Percentiles rank a stretch among this genome's conserved stretches.
Evolutionary conservation across 2,888 invertebrate genomes (phyloP).

Genomic region (Macaria notata): DNA sequence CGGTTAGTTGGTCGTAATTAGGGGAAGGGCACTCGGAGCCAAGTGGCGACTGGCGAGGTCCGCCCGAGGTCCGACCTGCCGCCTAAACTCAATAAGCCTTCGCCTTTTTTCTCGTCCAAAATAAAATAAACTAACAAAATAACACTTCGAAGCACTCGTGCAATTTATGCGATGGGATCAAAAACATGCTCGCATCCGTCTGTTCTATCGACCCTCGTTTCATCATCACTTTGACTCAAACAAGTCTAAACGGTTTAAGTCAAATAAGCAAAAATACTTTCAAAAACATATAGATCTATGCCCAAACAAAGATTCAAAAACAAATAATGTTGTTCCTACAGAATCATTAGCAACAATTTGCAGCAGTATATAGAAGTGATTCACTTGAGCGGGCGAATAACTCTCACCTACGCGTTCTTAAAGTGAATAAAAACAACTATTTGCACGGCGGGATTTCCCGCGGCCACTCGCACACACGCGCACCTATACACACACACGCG

Average conservation of each 20-base stretch:
- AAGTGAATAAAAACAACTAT: conserved; percentile 35
- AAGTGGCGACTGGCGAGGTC: conserved; percentile 20
- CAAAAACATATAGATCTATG: too few species aligned
- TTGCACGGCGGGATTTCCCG: conserved; percentile 66
- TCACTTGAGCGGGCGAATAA: conserved; percentile 13
- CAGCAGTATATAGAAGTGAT: too few species aligned
- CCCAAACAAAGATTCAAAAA: too few species aligned
- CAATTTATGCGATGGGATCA: too few species aligned
- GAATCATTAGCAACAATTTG: too few species aligned
- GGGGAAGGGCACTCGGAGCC: conserved; percentile 27
- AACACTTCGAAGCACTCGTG: too few species aligned
- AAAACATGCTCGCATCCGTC: too few species aligned
- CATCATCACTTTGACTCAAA: too few species aligned
- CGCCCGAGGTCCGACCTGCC: conserved; percentile 19
- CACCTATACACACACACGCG: conserved; percentile 23
- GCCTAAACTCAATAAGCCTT: conserved; percentile 13
- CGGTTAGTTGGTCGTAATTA: conserved; percentile 37
- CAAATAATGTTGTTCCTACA: too few species aligned
- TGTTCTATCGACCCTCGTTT: too few species aligned
- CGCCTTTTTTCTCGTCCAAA: conserved; percentile 8
- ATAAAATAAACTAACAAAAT: conserved; percentile 2
- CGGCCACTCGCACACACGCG: conserved; percentile 26
- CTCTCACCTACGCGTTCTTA: conserved; percentile 36
- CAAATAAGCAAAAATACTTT: too few species aligned
- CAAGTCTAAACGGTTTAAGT: too few species aligned